Base-by-base conservation (phyloP, 2,797 vertebrate genomes). In the Acipenser ruthenus region DNA sequence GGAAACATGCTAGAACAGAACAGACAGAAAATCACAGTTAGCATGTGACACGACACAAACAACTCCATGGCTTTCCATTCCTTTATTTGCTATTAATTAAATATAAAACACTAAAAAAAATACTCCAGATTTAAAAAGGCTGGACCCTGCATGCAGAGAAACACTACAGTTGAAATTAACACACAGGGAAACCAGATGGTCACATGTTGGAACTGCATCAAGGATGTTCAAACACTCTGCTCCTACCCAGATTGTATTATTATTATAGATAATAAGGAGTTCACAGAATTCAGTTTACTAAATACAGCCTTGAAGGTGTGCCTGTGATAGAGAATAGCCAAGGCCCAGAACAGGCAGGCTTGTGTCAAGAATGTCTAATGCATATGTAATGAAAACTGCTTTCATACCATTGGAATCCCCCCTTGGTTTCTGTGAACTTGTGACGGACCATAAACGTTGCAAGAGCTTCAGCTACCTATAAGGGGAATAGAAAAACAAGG, bases 401-500 rank as follows among this genome's bases (percentile, higher is more conserved):
- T 8, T 71, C 94, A 94, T 81, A 98, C 96, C 94, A 97, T 75
- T 96, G 90, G 78, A 90, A 98, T 86, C 92, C 95, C 70, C 95
- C 94, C 8, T 97, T 90, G 78, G 95, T 90, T 75, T 97, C 95
- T 69, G 96, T 93, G 89, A 98, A 97, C 85, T 93, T 95, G 86
- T 99, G 93, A 70, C 96, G 93, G 73, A 98, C 92, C 92, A 99
- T 92, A 82, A 98, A 99, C 49, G 93, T 90, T 2, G 96, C 94
- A 70, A 99, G 80, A 71, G 96, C 96, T 77, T 99, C 96, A 72
- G 96, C 94, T 77, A 98, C 96, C 96, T 99, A 77, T 51, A 55
- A 73, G 15, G 15, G 15, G 15, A 18, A 18, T 55, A 64, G n/a
- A 70, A 11, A 73, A 1, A 49, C 64, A 59, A 10, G 15, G 15